These are phyloP conservation scores for Oryctolagus cuniculus DNA, from an alignment of 2,113 vertebrate species.

Conservation along the genomic window mOryCun1.1 NC_091443.1:618501-619000, in stretches of 20 bases:
- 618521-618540: not conserved
- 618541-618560: not conserved
- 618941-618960: not conserved
- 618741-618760: no score
- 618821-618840: constrained; percentile 10
- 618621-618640: constrained; percentile 21
- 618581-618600: not conserved
- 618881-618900: not conserved
- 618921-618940: not conserved
- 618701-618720: no score
- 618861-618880: not conserved
- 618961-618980: not conserved
- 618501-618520: not conserved
- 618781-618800: not conserved
- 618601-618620: constrained; percentile 1
- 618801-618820: constrained; percentile 37
- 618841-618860: not conserved
- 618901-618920: not conserved
- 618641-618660: not conserved
- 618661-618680: not conserved
- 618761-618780: not conserved
- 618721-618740: no score
- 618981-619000: not conserved
- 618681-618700: no score
- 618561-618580: not conserved